Percentiles rank a stretch among this genome's conserved stretches.
These are phyloP conservation scores for Butastur rufipennis DNA, from an alignment of 2,113 vertebrate genomes.

Conservation along the genomic window DNA sequence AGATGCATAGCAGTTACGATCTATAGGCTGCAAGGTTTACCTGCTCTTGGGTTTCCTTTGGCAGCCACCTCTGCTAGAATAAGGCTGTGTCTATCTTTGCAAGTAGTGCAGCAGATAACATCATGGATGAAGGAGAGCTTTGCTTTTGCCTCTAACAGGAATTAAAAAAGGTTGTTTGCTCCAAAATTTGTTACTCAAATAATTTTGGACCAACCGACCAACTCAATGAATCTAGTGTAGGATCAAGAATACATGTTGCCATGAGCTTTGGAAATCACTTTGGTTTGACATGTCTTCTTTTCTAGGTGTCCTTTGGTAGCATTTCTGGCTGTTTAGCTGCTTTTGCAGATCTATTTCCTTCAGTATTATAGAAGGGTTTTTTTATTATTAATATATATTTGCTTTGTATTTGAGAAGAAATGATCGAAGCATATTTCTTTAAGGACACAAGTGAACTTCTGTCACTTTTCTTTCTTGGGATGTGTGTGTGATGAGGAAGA, in stretches of 20 bases:
- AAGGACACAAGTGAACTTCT: neutral
- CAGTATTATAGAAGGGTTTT: neutral
- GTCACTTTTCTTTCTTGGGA: neutral
- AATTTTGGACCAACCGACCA: neutral
- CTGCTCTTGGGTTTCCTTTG: neutral
- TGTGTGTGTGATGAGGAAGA: neutral
- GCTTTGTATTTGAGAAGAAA: neutral
- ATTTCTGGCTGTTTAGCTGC: neutral
- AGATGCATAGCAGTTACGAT: neutral
- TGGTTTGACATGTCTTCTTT: neutral
- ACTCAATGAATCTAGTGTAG: neutral
- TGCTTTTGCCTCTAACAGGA: neutral
- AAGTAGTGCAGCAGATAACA: neutral
- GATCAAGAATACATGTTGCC: neutral
- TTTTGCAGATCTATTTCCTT: neutral
- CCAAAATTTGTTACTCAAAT: neutral
- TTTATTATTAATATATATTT: neutral
- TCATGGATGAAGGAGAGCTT: neutral
- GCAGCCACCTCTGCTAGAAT: neutral
- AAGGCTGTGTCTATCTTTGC: neutral
- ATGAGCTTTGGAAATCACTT: neutral
- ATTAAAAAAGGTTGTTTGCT: neutral
- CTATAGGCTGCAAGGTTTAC: neutral
- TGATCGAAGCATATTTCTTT: neutral
- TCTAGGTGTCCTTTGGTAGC: neutral